Base-by-base conservation (phyloP, 2,888 invertebrate genomes). In the Lamellibrachia satsuma region DNA sequence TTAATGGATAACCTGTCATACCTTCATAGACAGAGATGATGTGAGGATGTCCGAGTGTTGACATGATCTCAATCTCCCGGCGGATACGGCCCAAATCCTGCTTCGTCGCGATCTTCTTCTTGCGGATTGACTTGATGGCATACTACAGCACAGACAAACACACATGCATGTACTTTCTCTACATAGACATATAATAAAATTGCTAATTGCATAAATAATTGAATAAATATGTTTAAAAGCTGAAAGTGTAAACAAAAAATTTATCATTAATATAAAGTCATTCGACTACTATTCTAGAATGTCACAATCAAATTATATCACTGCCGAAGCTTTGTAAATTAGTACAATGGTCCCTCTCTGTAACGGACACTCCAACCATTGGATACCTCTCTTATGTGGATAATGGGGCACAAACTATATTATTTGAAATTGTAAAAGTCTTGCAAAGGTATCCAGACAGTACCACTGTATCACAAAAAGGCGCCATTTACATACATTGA, bases 11-110 rank as follows among this genome's bases (percentile, higher is more conserved):
- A 75, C 92, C 55, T 8, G 7, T 92, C 92, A 75, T 97, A 99
- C 99, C 99, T 98, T 99, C 99, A 97, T 99, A 99, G 96, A 99
- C 99, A 97, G 99, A 99, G 97, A 99, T 99, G 97, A 99, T 99
- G 97, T 99, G 99, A 8, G 99, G 99, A 97, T 99, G 99, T 95
- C 98, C 98, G 92, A 99, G 98, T 91, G 99, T 99, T 93, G 99
- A 99, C 99, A 99, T 99, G 95, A 99, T 99, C 97, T 99, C 99
- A 96, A 99, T 99, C 97, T 99, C 99, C 94, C 99, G 97, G 95
- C 99, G 97, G 96, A 99, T 99, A 96, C 99, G 97, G 94, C 99
- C 97, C 94, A 99, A 97, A 97, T 99, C 99, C 90, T 99, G 99
- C 96, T 99, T 99, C 22, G 39, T 97, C 93, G 96, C 96, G 91